Evolutionary conservation across 2,888 invertebrate species (phyloP), one percentile per base, ranked within the genome.

Genomic region (Troglohyphantes excavatus): DNA sequence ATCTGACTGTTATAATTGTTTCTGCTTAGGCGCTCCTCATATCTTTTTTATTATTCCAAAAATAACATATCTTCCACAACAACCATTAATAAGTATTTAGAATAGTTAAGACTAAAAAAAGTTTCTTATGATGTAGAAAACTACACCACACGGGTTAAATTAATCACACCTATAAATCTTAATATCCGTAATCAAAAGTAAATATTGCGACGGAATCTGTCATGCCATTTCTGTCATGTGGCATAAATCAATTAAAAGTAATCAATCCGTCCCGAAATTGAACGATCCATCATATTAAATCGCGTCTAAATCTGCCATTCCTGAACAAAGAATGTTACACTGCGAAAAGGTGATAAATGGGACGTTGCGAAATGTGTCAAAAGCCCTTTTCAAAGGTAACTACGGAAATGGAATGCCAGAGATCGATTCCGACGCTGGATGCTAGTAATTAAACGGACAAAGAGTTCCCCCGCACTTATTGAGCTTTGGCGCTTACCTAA

Each of bases 301-400:
- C 63, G 72, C 63, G 21, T 33, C 13, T 21, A 13, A 73, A 83
- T 82, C 82, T 82, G 70, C 39, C 70, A 70, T 68, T 61, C 33
- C 29, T n/a, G 33, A 43, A 75, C 84, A 75, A 84, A 75, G 75
- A 84, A 76, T 83, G 75, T 75, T 33, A 65, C 84, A 65, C 26
- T 39, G 23, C 29, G 67, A 53, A 46, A 84, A 73, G 29, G 67
- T 84, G 75, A 84, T 84, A 84, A 84, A 84, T 75, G 63, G 67
- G 23, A 26, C 13, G 46, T 84, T 46, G 19, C 29, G 67, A 84
- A 75, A 84, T 75, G 75, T 84, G 75, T 84, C 84, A 84, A 84
- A 84, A 75, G 75, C 27, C 53, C 70, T 72, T 82, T 84, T 84
- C 65, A 84, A 75, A 84, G 59, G 75, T 59, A 84, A 53, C 65